A percentile compares a stretch with the other conserved stretches of the same genome.
Evolutionary conservation across 2,113 vertebrate species (phyloP).

Genomic region (Spea multiplicata): DNA sequence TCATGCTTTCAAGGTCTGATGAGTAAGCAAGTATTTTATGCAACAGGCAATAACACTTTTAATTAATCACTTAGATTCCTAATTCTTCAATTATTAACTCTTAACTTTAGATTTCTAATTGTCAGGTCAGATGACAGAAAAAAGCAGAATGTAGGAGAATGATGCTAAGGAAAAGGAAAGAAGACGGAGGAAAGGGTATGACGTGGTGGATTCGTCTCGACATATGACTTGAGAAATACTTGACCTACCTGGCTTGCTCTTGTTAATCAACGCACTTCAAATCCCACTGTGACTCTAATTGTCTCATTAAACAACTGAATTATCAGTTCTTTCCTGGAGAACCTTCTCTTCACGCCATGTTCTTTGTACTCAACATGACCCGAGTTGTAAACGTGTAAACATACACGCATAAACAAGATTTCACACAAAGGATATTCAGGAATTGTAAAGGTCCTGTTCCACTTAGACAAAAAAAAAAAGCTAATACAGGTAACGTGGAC

Average conservation of each 20-base stretch:
- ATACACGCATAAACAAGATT: too few relatives aligned
- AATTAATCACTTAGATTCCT: too few relatives aligned
- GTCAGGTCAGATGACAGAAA: background rate
- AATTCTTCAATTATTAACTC: too few relatives aligned
- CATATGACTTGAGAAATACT: slow-evolving; percentile 2
- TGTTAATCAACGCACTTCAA: slow-evolving; percentile 13
- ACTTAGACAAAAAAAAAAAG: too few relatives aligned
- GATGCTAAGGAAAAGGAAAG: background rate
- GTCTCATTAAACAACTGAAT: background rate
- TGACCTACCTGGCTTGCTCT: slow-evolving; percentile 19
- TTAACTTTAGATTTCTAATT: background rate
- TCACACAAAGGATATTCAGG: too few relatives aligned
- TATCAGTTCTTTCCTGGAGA: background rate
- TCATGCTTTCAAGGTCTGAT: too few relatives aligned
- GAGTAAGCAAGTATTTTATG: too few relatives aligned
- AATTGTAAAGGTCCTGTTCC: too few relatives aligned
- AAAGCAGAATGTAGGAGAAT: background rate
- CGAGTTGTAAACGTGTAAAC: too few relatives aligned
- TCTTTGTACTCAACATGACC: background rate
- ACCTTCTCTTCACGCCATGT: background rate
- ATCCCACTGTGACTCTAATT: slow-evolving; percentile 3
- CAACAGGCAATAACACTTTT: too few relatives aligned
- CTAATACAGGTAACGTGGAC: too few relatives aligned
- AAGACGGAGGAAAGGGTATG: background rate
- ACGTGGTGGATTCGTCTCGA: background rate